Evolutionary conservation across 2,797 vertebrate genomes (phyloP), one percentile per base, ranked within the genome.

Genomic region (Coreius guichenoti): DNA sequence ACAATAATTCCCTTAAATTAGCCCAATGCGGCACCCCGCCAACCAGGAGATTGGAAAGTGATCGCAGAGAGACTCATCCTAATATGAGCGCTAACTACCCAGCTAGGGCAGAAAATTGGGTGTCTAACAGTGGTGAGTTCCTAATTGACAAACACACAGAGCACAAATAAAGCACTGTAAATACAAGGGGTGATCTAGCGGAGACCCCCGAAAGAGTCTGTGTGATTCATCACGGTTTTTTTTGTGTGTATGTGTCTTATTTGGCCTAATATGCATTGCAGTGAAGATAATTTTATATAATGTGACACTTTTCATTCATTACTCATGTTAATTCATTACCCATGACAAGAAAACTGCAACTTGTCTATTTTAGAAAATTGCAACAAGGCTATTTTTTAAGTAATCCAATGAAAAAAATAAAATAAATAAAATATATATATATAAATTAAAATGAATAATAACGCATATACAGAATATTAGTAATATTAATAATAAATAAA

Each of bases 1-100:
- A 92, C 92, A 92, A 95, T 95, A 94, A 95, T 95, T 94, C 91
- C 82, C 89, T 90, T 88, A 93, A 95, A 95, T 95, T 94, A 95
- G 92, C 90, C 87, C 86, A 83, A 92, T 68, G 90, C 91, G 91
- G 89, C 93, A 92, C 93, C 94, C 94, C 84, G 91, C 91, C 67
- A 93, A 91, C 92, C 90, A 84, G 90, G 92, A 93, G 91, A 94
- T 94, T 94, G 89, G 89, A 93, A 93, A 93, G 91, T 89, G 92
- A 92, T 92, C 90, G 92, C 91, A 92, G 87, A 86, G 87, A 87
- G 91, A 92, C 91, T 89, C n/a, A 47, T 89, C 89, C 91, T 94
- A 95, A 95, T 94, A 93, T 93, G 91, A 92, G 76, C 73, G 92
- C 92, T 94, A 94, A 92, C 92, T 91, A 91, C 90, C 90, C 89